Evolutionary conservation across 1,140 invertebrate species (phyloP), one percentile per base, ranked within the genome.

Genomic region (Triops longicaudatus): DNA sequence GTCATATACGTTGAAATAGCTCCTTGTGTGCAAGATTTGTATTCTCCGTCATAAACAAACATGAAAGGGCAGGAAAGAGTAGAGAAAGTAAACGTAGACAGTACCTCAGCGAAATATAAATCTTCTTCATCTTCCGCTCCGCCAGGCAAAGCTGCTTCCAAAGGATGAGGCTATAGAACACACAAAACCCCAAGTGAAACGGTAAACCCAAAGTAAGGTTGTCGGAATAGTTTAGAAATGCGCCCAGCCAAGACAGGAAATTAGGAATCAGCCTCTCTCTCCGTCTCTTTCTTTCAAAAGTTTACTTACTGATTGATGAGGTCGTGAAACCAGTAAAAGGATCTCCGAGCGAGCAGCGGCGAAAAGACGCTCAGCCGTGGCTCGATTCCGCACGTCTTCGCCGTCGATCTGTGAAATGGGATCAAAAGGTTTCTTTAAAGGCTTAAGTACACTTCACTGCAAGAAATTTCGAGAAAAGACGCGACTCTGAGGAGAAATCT

Each of bases 301-400:
- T 79, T 80, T 43, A 78, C 78, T 81, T 77, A 82, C 81, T 75
- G 80, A 80, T 71, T 81, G 78, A 43, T 80, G 80, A 14, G 85
- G 83, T 77, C 86, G 79, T 7, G 86, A 85, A 1, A 87, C 80
- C 1, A 87, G 82, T 22, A 88, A 81, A 1, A 81, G 82, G 7
- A 87, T 85, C 75, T 85, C 83, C 12, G 83, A 80, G 42, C 81
- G 80, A 78, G 82, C 82, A 26, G 83, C 81, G 17, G 84, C 82
- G 78, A 88, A 88, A 31, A 87, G 80, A 50, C 83, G 79, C 28
- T 87, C 85, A 14, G 86, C 87, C 81, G 88, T 83, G 41, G 86
- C 83, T 71, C 85, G 80, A 78, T 82, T 85, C 75, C 82, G 82
- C 11, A 88, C 84, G 80, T 86, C 86, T 12, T 83, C 80, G 0